Conservation (phyloP, 2,888 invertebrate species). For the Agrotis ipsilon region DNA sequence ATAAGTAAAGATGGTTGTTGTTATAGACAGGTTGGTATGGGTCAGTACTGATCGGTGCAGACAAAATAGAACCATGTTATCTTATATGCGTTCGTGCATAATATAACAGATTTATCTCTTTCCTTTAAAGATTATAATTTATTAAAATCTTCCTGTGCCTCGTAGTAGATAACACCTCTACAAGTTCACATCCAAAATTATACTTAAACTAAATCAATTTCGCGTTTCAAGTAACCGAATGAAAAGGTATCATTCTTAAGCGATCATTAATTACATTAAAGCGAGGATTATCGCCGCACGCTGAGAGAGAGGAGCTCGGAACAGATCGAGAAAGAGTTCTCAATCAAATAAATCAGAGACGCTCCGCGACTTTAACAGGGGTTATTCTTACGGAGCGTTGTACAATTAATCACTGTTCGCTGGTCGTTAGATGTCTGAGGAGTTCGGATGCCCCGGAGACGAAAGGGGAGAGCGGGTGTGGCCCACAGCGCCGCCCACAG, state of each 20-base stretch:
- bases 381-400: slow-evolving; percentile 59
- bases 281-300: slow-evolving; percentile 63
- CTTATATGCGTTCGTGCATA: too few relatives aligned
- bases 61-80: too few relatives aligned
- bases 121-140: background rate
- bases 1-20: too few relatives aligned
- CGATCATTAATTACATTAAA: slow-evolving; percentile 67
- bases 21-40: too few relatives aligned
- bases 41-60: too few relatives aligned
- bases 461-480: slow-evolving; percentile 86
- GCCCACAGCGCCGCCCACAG: slow-evolving; percentile 86
- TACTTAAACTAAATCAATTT: slow-evolving; percentile 4
- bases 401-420: slow-evolving; percentile 88
- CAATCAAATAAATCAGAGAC: slow-evolving; percentile 87
- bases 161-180: background rate
- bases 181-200: background rate
- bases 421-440: slow-evolving; percentile 85
- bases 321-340: slow-evolving; percentile 81
- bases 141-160: background rate
- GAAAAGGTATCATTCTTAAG: slow-evolving; percentile 47
- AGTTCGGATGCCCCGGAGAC: slow-evolving; percentile 80
- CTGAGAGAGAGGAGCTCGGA: slow-evolving; percentile 75
- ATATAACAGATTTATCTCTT: too few relatives aligned
- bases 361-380: slow-evolving; percentile 76
- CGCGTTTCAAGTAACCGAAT: slow-evolving; percentile 15